These are phyloP conservation scores for Catocala nupta DNA, from an alignment of 2,888 invertebrate species.

Conservation along the genomic window DNA sequence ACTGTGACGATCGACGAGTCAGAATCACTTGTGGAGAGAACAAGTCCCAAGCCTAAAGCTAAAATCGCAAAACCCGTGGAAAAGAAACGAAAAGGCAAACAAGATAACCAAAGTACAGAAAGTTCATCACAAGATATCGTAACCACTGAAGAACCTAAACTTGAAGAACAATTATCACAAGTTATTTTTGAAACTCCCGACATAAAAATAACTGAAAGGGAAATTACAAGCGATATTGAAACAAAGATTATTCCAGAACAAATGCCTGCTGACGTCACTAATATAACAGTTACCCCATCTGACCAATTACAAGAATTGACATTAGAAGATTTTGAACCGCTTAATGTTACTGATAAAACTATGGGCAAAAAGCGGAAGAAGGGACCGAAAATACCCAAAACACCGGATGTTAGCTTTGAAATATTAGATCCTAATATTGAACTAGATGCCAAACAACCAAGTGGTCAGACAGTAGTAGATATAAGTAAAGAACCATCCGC, in stretches of 20 bases:
- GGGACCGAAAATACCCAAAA: slow-evolving; percentile 50
- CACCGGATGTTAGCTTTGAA: slow-evolving; percentile 27
- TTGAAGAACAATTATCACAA: slow-evolving; percentile 13
- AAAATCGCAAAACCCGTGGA: slow-evolving; percentile 77
- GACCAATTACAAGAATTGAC: slow-evolving; percentile 33
- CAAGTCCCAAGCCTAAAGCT: slow-evolving; percentile 64
- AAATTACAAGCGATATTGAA: slow-evolving; percentile 8
- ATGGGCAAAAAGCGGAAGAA: slow-evolving; percentile 59
- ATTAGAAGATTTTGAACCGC: slow-evolving; percentile 31
- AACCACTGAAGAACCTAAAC: slow-evolving; percentile 10
- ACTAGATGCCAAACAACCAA: slow-evolving; percentile 11
- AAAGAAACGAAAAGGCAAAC: slow-evolving; percentile 66
- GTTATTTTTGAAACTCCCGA: slow-evolving; percentile 14
- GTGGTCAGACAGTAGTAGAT: slow-evolving; percentile 1
- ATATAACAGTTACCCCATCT: background rate
- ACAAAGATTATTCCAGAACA: background rate
- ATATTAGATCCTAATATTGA: slow-evolving; percentile 29
- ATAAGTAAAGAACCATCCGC: slow-evolving; percentile 24
- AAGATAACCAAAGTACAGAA: slow-evolving; percentile 31
- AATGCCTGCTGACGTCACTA: slow-evolving; percentile 11
- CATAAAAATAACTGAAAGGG: background rate
- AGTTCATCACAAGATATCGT: slow-evolving; percentile 13
- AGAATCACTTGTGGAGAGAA: slow-evolving; percentile 32
- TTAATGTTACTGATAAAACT: slow-evolving; percentile 39
- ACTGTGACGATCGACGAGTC: slow-evolving; percentile 7